phyloP scores from a whole-genome alignment of 2,113 vertebrate species.

The Pterocles gutturalis region DNA sequence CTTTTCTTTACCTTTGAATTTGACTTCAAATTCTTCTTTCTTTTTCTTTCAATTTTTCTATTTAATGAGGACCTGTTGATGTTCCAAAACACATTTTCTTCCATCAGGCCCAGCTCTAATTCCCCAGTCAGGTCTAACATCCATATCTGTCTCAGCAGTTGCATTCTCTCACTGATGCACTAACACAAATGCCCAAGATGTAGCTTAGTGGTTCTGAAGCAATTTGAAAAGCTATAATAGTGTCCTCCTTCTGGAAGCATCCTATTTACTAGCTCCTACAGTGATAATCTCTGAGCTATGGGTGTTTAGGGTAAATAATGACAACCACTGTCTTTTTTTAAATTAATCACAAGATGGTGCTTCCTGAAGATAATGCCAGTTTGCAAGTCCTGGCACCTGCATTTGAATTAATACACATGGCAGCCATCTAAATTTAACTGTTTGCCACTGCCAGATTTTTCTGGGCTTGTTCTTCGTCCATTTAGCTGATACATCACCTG shows the following conservation, averaged over 20 bases:
- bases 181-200: neutral
- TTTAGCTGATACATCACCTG: neutral
- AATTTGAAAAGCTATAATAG: neutral
- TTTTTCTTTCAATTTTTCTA: neutral
- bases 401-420: neutral
- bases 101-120: neutral
- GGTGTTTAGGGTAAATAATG: neutral
- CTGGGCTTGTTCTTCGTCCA: neutral
- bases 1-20: neutral
- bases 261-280: slow-evolving; percentile 10
- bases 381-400: neutral
- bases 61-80: neutral
- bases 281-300: slow-evolving; percentile 19
- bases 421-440: neutral
- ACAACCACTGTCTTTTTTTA: neutral
- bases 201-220: slow-evolving; percentile 17
- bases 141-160: slow-evolving; percentile 10
- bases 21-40: neutral
- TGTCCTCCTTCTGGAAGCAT: slow-evolving; percentile 14
- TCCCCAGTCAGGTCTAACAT: neutral
- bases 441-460: neutral
- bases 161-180: neutral
- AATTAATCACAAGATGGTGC: slow-evolving; percentile 37
- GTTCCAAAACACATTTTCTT: slow-evolving; percentile 16
- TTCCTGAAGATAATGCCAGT: neutral